Base-by-base conservation (phyloP, 2,888 invertebrate genomes). In the Boloria euphrosyne region DNA sequence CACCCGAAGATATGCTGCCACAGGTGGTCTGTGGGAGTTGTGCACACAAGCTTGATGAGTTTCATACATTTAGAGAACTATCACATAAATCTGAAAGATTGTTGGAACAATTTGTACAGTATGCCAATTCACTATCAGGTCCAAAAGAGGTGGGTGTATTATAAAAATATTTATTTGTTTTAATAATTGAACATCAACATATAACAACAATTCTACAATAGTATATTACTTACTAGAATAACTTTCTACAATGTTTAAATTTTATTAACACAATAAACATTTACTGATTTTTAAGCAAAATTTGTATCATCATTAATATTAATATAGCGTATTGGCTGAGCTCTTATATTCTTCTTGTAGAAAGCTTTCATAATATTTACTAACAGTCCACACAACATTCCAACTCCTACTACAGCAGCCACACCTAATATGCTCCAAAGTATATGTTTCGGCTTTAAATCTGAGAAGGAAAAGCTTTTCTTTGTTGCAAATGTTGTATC, bases 21-120 rank as follows among this genome's bases (percentile, higher is more conserved):
- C 94, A 95, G 77, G 94, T 96, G 77, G 94, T 97, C 75, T 97
- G 97, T 90, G 94, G 94, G 71, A 94, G 94, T 75, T 97, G 97
- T 90, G 94, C 94, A 76, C 94, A 94, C 79, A 96, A 96, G 83
- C 92, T 97, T 78, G 95, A 96, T 83, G 94, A 95, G 70, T 94
- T 96, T 77, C 94, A 95, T 86, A 95, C 95, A 78, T 96, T 97
- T 93, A 95, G 95, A 85, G 95, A 95, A 82, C 92, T 94, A 75
- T 95, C 96, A 80, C 94, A 94, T 77, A 96, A 95, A 86, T 95
- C 96, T 55, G 95, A 96, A 86, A 93, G 94, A 78, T 93, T 96
- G 75, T 93, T 97, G 81, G 94, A 95, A 88, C 94, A 95, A 88
- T 96, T 95, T 92, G 89, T 96, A 79, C 94, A 94, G 77, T 95